Conservation (phyloP, 23 tunicate species). For the Halocynthia roretzi region DNA sequence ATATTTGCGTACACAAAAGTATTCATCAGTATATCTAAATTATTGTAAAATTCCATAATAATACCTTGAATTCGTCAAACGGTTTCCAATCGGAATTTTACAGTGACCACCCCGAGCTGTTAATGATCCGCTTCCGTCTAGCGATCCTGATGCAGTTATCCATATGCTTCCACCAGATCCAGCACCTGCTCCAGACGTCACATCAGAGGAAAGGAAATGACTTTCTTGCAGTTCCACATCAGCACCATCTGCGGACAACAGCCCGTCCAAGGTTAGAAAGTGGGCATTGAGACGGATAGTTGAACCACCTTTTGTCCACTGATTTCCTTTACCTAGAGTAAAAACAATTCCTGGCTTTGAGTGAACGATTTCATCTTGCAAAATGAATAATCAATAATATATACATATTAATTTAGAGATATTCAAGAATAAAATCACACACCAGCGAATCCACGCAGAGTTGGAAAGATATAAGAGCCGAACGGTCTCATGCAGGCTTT, state of each 20-base stretch:
- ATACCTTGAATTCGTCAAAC: too few species aligned
- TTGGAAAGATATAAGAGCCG: conserved; percentile 15
- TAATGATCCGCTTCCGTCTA: conserved; percentile 13
- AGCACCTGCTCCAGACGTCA: conserved; percentile 17
- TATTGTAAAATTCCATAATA: too few species aligned
- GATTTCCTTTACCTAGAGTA: neutral
- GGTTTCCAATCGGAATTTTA: neutral
- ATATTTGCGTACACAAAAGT: too few species aligned
- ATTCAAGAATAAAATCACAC: too few species aligned
- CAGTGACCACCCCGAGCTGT: conserved; percentile 25
- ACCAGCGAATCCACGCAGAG: conserved; percentile 13
- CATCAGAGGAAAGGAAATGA: neutral
- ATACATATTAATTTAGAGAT: too few species aligned
- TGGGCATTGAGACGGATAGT: conserved; percentile 21
- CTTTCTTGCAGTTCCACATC: conserved; percentile 6
- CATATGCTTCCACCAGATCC: conserved; percentile 33
- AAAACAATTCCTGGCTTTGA: too few species aligned
- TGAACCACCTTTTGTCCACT: conserved; percentile 1
- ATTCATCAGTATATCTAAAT: too few species aligned
- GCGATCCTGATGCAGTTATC: conserved; percentile 19
- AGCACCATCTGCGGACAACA: conserved; percentile 10
- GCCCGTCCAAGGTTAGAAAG: conserved; percentile 5
- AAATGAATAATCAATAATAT: too few species aligned
- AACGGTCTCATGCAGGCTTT: neutral
- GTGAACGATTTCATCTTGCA: too few species aligned